A percentile compares a stretch with the other conserved stretches of the same genome.
Evolutionary conservation across 2,113 vertebrate genomes (phyloP).

Genomic region (Bujurquina vittata): DNA sequence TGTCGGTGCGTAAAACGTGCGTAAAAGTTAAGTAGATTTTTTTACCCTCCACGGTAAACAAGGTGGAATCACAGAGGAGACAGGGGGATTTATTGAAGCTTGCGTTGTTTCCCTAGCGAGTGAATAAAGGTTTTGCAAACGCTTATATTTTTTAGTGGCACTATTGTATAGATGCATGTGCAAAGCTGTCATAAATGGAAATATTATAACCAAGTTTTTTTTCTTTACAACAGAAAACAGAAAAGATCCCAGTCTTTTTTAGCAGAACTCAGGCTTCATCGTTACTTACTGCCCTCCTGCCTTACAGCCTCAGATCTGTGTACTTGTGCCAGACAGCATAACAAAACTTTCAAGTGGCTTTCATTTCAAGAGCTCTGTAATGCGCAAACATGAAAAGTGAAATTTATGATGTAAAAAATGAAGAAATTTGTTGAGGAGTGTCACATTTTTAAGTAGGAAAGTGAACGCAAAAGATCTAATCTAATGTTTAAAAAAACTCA

Average conservation of each 20-base stretch:
- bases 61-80: not conserved
- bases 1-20: slow-evolving; percentile 21
- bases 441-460: not conserved
- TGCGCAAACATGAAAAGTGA: not conserved
- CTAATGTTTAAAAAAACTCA: not conserved
- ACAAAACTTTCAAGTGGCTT: not conserved
- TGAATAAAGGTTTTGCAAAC: not conserved
- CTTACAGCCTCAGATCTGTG: not conserved
- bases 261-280: not conserved
- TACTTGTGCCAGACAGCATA: not conserved
- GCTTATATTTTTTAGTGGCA: not conserved
- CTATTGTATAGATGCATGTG: not conserved
- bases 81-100: not conserved
- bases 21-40: not conserved
- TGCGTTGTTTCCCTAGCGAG: not conserved
- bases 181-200: not conserved
- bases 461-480: not conserved
- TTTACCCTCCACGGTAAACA: not conserved
- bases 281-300: not conserved
- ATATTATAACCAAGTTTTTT: not conserved
- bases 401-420: not conserved
- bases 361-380: not conserved
- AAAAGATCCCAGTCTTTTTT: not conserved
- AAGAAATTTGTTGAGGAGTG: not conserved
- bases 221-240: not conserved